Percentiles rank a stretch among this genome's conserved stretches.
These are phyloP conservation scores for Stenopsyche tienmushanensis DNA, from an alignment of 1,140 invertebrate genomes.

Conservation along the genomic window DNA sequence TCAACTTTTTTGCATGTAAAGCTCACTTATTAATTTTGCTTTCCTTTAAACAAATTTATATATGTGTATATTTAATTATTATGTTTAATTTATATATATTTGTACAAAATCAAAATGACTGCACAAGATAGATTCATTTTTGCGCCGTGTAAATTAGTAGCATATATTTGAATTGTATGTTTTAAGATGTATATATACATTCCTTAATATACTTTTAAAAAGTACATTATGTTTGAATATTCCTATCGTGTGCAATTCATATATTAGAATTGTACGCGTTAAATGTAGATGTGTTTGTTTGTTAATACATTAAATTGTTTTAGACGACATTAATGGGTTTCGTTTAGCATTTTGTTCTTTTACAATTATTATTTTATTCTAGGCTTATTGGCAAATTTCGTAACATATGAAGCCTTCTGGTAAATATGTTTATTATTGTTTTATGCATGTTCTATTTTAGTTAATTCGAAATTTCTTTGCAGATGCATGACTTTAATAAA, in stretches of 20 bases:
- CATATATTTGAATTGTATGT: no score
- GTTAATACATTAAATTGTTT: neutral
- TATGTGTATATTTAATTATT: no score
- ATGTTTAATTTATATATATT: no score
- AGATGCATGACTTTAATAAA: constrained; percentile 40
- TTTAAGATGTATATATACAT: no score
- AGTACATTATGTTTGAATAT: no score
- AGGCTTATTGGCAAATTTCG: constrained; percentile 37
- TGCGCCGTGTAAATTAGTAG: no score
- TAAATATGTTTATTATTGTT: constrained; percentile 39
- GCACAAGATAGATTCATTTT: no score
- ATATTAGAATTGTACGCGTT: neutral
- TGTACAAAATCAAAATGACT: no score
- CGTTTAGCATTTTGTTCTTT: constrained; percentile 14
- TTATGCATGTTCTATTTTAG: constrained; percentile 34
- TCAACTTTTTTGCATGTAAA: no score
- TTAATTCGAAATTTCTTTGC: constrained; percentile 23
- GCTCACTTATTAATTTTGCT: no score
- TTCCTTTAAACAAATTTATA: no score
- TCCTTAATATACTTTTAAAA: no score
- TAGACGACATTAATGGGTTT: neutral
- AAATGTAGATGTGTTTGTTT: constrained; percentile 1
- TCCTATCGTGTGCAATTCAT: neutral
- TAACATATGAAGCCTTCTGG: constrained; percentile 35
- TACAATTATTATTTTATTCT: constrained; percentile 31